Conservation (phyloP, 2,113 vertebrate species). For the Catharus minimus region DNA sequence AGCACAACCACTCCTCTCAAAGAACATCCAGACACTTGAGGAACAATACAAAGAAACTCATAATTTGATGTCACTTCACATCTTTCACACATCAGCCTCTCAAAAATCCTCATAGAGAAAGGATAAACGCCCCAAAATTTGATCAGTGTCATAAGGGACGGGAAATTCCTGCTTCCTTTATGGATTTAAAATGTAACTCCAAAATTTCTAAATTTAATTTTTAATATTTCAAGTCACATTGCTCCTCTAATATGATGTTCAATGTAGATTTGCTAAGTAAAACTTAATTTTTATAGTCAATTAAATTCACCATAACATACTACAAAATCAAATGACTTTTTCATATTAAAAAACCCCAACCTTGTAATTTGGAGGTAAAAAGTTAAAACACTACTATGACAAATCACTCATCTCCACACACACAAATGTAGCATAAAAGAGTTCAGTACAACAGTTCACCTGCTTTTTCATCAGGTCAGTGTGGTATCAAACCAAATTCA, state of each 20-base stretch:
- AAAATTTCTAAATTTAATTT: background rate
- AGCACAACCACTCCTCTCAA: background rate
- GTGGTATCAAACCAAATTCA: background rate
- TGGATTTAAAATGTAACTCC: background rate
- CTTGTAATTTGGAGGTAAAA: background rate
- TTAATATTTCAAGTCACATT: background rate
- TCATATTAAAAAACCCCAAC: rapidly evolving
- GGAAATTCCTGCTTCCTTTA: background rate
- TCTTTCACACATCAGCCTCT: background rate
- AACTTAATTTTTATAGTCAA: background rate
- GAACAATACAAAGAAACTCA: background rate
- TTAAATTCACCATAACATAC: background rate
- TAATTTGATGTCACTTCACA: background rate
- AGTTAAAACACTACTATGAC: background rate
- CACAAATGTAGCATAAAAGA: background rate
- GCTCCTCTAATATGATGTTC: background rate
- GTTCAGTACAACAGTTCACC: background rate
- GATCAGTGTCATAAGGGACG: background rate
- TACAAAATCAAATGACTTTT: background rate
- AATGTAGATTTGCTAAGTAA: background rate
- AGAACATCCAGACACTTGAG: background rate
- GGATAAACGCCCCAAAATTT: background rate
- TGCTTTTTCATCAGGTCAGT: background rate
- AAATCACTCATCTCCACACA: background rate
- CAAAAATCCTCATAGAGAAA: background rate